Percentiles rank a stretch among this genome's conserved stretches.
These are phyloP conservation scores for Eumacrocentrus americanus DNA, from an alignment of 2,888 invertebrate genomes.

Conservation along the genomic window DNA sequence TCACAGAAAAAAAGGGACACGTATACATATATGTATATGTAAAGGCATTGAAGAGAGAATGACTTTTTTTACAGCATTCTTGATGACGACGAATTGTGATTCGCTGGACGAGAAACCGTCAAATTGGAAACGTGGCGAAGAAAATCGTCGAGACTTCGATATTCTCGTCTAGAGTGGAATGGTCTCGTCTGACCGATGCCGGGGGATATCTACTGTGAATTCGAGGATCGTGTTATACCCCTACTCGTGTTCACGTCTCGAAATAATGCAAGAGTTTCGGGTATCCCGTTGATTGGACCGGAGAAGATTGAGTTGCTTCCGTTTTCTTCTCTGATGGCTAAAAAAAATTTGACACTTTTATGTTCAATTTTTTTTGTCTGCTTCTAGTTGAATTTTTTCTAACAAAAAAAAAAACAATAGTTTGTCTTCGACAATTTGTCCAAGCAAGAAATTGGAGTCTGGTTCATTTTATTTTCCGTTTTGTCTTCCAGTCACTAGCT, in stretches of 20 bases:
- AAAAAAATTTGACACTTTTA: too few relatives aligned
- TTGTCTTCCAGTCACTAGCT: background rate
- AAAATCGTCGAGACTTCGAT: background rate
- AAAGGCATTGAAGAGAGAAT: background rate
- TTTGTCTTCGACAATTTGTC: background rate
- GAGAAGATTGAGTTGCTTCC: background rate
- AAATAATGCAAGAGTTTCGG: background rate
- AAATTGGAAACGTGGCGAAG: constrained; percentile 3
- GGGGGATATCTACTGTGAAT: background rate
- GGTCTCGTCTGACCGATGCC: background rate
- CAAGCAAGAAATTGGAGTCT: background rate
- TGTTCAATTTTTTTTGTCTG: too few relatives aligned
- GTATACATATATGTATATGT: background rate
- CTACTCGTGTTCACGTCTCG: background rate
- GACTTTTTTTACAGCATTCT: background rate
- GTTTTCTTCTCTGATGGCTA: too few relatives aligned
- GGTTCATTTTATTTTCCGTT: background rate
- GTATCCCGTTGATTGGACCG: background rate
- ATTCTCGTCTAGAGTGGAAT: background rate
- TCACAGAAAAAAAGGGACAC: background rate
- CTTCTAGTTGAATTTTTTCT: too few relatives aligned
- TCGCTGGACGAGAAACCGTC: background rate
- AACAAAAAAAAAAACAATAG: background rate
- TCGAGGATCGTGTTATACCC: background rate
- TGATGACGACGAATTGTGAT: constrained; percentile 1